Evolutionary conservation across 1,140 invertebrate species (phyloP).

Genomic region (Dreissena rostriformis): DNA sequence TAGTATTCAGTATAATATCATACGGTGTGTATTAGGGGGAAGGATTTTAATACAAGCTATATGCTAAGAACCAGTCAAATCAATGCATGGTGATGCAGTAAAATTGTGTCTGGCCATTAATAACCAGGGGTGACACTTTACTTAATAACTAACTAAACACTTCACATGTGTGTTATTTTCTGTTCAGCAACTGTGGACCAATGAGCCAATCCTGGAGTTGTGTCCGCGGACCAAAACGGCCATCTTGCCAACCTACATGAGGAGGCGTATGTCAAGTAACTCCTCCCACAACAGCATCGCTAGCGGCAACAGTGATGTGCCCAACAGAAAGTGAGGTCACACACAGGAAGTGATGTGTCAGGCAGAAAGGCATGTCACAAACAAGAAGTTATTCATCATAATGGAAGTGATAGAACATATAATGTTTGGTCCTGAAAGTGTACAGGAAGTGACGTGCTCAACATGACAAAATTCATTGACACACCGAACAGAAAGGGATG

Average conservation of each 20-base stretch:
- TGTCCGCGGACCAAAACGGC: conserved; percentile 76
- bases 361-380: background rate
- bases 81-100: no score
- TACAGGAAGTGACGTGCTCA: no score
- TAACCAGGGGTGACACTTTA: background rate
- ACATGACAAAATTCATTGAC: no score
- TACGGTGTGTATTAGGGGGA: no score
- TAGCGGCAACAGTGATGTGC: conserved; percentile 27
- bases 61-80: no score
- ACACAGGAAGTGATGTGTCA: background rate
- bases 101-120: background rate
- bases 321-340: background rate
- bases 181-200: conserved; percentile 83
- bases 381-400: background rate
- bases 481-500: no score
- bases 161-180: conserved; percentile 37
- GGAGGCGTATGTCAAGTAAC: conserved; percentile 64
- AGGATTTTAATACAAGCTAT: no score
- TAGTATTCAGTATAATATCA: no score
- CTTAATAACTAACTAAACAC: background rate
- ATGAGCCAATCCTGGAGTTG: conserved; percentile 82
- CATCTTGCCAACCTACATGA: conserved; percentile 77
- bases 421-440: background rate
- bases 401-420: background rate
- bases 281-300: conserved; percentile 57